Evolutionary conservation across 2,113 vertebrate species (phyloP), one percentile per base, ranked within the genome.

Genomic region (Gavialis gangeticus): DNA sequence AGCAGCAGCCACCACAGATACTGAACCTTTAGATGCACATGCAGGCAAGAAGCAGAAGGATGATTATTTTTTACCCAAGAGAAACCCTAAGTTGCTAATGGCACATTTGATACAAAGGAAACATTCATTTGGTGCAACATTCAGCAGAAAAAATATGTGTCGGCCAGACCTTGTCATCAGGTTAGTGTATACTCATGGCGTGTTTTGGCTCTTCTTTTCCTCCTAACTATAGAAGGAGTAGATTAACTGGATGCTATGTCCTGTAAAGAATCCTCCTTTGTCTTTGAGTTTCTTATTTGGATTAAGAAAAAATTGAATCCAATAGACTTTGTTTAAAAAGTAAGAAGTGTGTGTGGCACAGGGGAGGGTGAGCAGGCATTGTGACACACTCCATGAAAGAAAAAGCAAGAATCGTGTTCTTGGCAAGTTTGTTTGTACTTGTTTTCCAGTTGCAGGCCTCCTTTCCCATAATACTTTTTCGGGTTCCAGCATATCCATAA

Each of bases 61-160:
- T 93, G 92, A 71, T 86, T 84, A 88, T 89, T 84, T 30, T 82
- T 60, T 96, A 91, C 92, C 92, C 22, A 93, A 96, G 78, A 89
- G 34, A 77, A 92, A 71, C 28, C 64, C 15, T 5, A 92, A 90
- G n/a, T 34, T 62, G 27, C 79, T 96, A 82, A 97, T 96, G 97
- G 96, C 95, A 84, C 34, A 95, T 91, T 84, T 87, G 5, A 78
- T 94, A 0, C 96, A 95, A 30, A 97, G 95, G 88, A 95, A 95
- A 6, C 93, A 91, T 79, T 91, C 82, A 0, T 57, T 92, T 0
- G 12, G 82, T 25, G 71, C 79, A 37, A 37, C 84, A 7, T 76
- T 8, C 75, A 55, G 92, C 91, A 94, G 91, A 15, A 98, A 56
- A 93, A 76, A 58, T 0, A 97, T 97, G 97, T 98, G 97, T 92